phyloP scores from a whole-genome alignment of 2,797 vertebrate genomes.

The Champsocephalus esox region DNA sequence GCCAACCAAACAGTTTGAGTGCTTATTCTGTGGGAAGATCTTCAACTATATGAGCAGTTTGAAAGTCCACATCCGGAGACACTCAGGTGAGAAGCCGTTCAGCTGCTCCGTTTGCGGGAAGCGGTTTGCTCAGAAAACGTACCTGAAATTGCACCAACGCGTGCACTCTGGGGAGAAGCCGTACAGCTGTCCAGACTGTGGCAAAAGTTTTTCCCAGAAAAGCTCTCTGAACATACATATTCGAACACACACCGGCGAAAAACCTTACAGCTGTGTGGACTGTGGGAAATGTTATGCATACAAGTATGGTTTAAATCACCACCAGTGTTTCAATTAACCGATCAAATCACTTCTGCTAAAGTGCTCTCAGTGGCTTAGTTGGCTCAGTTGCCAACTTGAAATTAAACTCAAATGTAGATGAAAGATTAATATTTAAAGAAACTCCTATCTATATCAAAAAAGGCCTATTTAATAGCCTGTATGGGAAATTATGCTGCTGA shows the following conservation, averaged over 20 bases:
- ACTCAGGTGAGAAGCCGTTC: constrained; percentile 86
- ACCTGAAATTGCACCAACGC: constrained; percentile 85
- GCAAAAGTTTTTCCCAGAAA: constrained; percentile 87
- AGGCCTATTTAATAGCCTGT: constrained; percentile 3
- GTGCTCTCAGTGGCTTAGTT: not conserved
- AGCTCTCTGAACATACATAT: constrained; percentile 87
- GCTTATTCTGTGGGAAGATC: constrained; percentile 84
- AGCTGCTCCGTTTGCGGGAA: constrained; percentile 84
- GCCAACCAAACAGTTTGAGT: constrained; percentile 80
- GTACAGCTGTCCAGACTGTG: constrained; percentile 84
- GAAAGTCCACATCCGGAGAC: constrained; percentile 85
- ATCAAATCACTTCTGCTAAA: constrained; percentile 18
- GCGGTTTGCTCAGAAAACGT: constrained; percentile 86
- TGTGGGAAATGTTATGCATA: constrained; percentile 87
- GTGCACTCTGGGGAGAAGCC: constrained; percentile 87
- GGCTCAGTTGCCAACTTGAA: constrained; percentile 33
- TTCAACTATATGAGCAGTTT: constrained; percentile 86
- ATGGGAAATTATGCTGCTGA: constrained; percentile 16
- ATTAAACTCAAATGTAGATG: constrained; percentile 21
- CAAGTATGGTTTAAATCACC: constrained; percentile 86
- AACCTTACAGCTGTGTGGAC: constrained; percentile 86
- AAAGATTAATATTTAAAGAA: constrained; percentile 23
- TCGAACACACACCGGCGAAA: constrained; percentile 85
- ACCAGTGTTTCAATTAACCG: constrained; percentile 81
- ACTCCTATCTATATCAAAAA: constrained; percentile 5